phyloP scores from a whole-genome alignment of 2,888 invertebrate genomes.

The Balanococcus diminutus region DNA sequence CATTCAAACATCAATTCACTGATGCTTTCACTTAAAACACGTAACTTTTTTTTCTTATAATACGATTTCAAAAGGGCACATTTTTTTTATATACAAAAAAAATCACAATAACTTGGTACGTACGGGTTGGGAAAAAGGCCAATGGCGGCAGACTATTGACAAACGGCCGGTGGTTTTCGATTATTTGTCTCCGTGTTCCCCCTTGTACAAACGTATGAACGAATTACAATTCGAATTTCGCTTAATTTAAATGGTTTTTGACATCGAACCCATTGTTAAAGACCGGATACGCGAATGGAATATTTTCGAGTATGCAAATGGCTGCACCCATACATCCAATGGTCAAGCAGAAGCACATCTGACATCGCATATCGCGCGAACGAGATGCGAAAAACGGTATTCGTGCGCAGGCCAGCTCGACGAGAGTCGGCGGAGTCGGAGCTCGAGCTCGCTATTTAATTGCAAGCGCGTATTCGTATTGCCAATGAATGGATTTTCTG shows the following conservation, averaged over 20 bases:
- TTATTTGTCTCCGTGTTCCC: neutral
- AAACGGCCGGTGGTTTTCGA: neutral
- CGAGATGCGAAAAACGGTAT: slow-evolving; percentile 30
- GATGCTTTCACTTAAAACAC: neutral
- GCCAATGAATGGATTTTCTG: slow-evolving; percentile 41
- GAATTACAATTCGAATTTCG: slow-evolving; percentile 17
- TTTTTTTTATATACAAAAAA: neutral
- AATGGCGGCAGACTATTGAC: neutral
- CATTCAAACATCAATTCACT: neutral
- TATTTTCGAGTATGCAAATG: slow-evolving; percentile 22
- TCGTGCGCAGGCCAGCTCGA: neutral
- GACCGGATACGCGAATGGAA: slow-evolving; percentile 42
- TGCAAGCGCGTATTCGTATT: neutral
- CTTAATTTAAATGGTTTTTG: neutral
- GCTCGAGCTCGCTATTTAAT: neutral
- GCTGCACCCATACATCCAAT: neutral
- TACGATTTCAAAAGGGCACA: neutral
- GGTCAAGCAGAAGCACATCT: neutral
- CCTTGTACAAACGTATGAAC: neutral
- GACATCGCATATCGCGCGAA: neutral
- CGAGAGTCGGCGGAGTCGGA: neutral
- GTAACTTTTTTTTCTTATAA: neutral
- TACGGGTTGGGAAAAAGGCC: neutral
- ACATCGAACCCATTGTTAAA: neutral
- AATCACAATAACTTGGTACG: neutral